phyloP scores from a whole-genome alignment of 2,888 invertebrate species.

The Polydrusus tereticollis region DNA sequence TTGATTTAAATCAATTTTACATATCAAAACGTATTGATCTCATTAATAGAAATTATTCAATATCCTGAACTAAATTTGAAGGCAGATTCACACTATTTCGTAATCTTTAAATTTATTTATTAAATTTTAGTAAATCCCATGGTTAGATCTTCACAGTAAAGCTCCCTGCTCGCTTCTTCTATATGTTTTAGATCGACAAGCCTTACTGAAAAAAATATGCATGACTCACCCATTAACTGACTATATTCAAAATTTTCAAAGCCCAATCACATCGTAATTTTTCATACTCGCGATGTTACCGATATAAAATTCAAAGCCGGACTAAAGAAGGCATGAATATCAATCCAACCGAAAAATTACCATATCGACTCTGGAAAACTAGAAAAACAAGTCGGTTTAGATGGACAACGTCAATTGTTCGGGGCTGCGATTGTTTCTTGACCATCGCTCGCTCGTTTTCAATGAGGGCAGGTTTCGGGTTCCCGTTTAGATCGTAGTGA shows the following conservation, averaged over 20 bases:
- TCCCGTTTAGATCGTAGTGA: slow-evolving; percentile 18
- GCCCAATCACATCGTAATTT: slow-evolving; percentile 3
- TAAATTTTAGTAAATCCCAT: too few relatives aligned
- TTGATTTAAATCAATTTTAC: too few relatives aligned
- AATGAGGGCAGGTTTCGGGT: slow-evolving; percentile 42
- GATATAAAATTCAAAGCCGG: slow-evolving; percentile 46
- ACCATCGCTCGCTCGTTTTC: slow-evolving; percentile 46
- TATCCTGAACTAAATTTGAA: too few relatives aligned
- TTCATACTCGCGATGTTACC: slow-evolving; percentile 31
- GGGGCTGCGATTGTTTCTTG: slow-evolving; percentile 56
- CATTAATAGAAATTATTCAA: too few relatives aligned
- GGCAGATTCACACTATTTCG: too few relatives aligned
- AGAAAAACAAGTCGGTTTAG: slow-evolving; percentile 63
- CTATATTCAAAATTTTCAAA: background rate
- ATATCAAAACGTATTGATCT: too few relatives aligned
- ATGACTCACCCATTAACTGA: background rate
- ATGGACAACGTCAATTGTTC: slow-evolving; percentile 61
- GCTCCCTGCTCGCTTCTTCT: too few relatives aligned
- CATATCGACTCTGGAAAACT: slow-evolving; percentile 58
- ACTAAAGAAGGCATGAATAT: slow-evolving; percentile 41
- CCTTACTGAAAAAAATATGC: background rate
- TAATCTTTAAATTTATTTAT: too few relatives aligned
- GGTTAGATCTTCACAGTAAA: too few relatives aligned
- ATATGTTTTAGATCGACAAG: too few relatives aligned
- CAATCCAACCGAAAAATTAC: slow-evolving; percentile 44